phyloP scores from a whole-genome alignment of 2,797 vertebrate genomes.

The Neopelma chrysocephalum region DNA sequence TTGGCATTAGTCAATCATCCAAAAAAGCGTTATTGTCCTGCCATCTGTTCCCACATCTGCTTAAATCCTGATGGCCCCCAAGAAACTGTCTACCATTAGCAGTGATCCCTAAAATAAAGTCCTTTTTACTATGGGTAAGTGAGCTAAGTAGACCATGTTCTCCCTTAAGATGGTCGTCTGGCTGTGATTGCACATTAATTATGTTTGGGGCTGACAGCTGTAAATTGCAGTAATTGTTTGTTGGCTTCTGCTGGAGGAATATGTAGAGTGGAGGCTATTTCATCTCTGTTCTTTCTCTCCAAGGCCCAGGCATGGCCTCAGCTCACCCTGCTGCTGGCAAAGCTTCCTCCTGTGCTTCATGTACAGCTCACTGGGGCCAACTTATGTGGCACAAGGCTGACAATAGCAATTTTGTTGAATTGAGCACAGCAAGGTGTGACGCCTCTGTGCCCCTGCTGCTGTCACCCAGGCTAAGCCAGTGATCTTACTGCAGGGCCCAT shows the following conservation, averaged over 20 bases:
- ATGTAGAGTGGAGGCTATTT: neutral
- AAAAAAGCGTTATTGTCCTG: conserved; percentile 65
- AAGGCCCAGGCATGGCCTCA: neutral
- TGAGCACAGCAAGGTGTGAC: neutral
- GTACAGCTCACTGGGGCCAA: accelerated
- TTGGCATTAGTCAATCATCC: conserved; percentile 54
- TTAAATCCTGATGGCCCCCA: conserved; percentile 19
- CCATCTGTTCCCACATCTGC: conserved; percentile 70
- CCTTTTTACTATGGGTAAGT: neutral
- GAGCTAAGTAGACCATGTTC: neutral
- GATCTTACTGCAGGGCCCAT: neutral
- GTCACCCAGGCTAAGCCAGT: neutral
- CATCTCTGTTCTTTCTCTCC: neutral
- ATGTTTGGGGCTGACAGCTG: neutral
- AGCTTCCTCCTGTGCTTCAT: neutral
- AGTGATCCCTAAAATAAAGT: conserved; percentile 39
- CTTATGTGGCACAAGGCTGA: neutral
- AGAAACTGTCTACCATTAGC: conserved; percentile 40
- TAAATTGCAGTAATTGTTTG: neutral
- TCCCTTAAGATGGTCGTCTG: neutral
- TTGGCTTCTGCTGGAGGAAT: neutral
- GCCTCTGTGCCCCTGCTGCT: neutral
- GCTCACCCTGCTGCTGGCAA: neutral
- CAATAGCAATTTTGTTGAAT: neutral
- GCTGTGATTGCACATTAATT: neutral